phyloP scores from a whole-genome alignment of 2,797 vertebrate species.

The Acomys russatus region DNA sequence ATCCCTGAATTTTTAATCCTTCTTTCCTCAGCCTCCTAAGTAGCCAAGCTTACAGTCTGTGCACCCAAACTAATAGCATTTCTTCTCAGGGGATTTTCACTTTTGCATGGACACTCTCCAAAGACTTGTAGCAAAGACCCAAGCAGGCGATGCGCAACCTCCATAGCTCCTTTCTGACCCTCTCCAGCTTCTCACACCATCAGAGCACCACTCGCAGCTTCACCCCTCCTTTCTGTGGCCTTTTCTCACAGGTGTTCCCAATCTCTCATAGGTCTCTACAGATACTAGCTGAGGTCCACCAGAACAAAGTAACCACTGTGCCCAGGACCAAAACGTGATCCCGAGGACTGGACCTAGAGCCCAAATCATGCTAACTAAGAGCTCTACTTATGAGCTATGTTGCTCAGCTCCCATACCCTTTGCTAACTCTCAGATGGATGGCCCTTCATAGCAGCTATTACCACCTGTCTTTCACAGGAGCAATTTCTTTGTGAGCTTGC shows the following conservation, averaged over 20 bases:
- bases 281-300: not conserved
- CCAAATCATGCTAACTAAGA: not conserved
- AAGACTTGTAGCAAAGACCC: not conserved
- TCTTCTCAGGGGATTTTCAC: not conserved
- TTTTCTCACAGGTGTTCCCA: not conserved
- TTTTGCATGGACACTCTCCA: not conserved
- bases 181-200: not conserved
- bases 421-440: not conserved
- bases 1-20: not conserved
- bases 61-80: not conserved
- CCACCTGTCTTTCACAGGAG: not conserved
- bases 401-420: not conserved
- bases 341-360: not conserved
- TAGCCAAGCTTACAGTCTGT: not conserved
- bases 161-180: not conserved
- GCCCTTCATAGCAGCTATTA: not conserved
- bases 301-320: not conserved
- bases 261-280: not conserved
- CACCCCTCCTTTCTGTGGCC: not conserved
- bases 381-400: not conserved
- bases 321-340: not conserved
- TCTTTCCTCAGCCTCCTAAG: not conserved
- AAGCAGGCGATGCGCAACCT: not conserved
- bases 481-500: not conserved
- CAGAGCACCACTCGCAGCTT: not conserved